Conservation (phyloP, 92 coral and sea anemone species). For the Heteractis magnifica region DNA sequence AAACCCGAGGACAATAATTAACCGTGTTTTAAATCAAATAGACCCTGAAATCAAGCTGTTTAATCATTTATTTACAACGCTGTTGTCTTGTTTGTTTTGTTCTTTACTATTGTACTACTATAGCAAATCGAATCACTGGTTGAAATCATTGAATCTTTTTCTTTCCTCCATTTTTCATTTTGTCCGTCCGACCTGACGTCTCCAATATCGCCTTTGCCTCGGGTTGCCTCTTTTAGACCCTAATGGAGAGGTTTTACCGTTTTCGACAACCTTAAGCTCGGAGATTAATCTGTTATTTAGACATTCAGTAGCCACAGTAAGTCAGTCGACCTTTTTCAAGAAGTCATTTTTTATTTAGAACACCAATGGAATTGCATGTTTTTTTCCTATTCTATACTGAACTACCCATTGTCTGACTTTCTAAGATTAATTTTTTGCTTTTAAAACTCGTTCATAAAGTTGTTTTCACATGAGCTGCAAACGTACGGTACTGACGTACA, state of each 20-base stretch:
- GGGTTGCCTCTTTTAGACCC: neutral
- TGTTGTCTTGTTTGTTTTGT: neutral
- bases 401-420: neutral
- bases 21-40: neutral
- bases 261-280: neutral
- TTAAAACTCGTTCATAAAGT: neutral
- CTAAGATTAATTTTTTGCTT: neutral
- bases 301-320: conserved; percentile 2
- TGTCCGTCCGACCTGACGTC: neutral
- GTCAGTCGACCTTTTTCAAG: neutral
- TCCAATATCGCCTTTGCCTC: neutral
- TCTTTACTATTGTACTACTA: neutral
- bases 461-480: neutral
- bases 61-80: neutral
- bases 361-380: neutral
- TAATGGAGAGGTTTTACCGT: neutral
- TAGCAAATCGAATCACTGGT: neutral
- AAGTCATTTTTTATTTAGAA: no score
- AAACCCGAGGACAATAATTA: neutral
- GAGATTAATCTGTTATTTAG: neutral
- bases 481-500: no score
- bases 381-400: neutral
- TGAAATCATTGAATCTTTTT: neutral
- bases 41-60: neutral
- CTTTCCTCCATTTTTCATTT: neutral